Conservation (phyloP, 2,113 vertebrate genomes). For the Mastomys coucha region DNA sequence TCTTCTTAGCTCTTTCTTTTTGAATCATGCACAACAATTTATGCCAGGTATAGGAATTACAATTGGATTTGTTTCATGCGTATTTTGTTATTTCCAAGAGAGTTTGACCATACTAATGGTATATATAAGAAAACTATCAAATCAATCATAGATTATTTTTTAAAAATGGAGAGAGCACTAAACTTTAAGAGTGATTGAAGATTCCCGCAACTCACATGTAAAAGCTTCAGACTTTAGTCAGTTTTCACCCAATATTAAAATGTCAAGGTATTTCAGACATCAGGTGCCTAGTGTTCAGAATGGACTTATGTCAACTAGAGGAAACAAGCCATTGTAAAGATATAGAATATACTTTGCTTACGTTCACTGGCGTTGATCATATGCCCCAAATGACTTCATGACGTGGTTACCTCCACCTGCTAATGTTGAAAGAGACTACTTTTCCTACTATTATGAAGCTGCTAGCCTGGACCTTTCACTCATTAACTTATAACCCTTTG, state of each 20-base stretch:
- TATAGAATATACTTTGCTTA: background rate
- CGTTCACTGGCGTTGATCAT: background rate
- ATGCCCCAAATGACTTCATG: background rate
- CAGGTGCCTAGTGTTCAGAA: background rate
- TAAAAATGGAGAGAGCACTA: background rate
- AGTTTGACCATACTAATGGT: slow-evolving; percentile 4
- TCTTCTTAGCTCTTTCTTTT: background rate
- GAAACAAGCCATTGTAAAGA: background rate
- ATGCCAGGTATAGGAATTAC: slow-evolving; percentile 1
- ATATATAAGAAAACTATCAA: slow-evolving; percentile 19
- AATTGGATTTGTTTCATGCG: slow-evolving; percentile 34
- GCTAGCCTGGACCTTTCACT: background rate
- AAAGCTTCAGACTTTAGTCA: background rate
- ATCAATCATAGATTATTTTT: slow-evolving; percentile 20
- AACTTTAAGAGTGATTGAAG: background rate
- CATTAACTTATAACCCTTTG: background rate
- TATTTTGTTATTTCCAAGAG: background rate
- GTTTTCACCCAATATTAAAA: slow-evolving; percentile 25
- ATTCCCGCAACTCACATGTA: background rate
- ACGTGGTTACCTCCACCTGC: background rate
- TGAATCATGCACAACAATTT: background rate
- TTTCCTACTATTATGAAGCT: background rate
- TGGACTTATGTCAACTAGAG: background rate
- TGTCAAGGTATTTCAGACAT: background rate
- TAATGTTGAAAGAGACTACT: background rate